Evolutionary conservation across 2,888 invertebrate species (phyloP), one percentile per base, ranked within the genome.

Genomic region (Mycalesis mineus): DNA sequence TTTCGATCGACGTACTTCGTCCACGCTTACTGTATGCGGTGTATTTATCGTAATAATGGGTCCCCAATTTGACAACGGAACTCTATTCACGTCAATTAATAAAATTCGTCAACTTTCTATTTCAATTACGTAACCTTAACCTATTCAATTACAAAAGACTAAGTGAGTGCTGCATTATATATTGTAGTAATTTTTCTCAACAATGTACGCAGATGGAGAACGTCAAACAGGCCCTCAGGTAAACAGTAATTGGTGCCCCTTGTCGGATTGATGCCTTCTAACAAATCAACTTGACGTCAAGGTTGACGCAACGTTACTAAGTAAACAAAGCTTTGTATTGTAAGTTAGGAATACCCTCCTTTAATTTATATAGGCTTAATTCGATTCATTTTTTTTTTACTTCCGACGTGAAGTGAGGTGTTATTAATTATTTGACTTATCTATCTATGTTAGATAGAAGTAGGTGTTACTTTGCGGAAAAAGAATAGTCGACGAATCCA

Each of bases 161-260:
- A 31, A 29, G 42, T 45, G 11, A 14, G 42, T 29, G 5, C 5
- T 15, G 22, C 17, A 49, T 37, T 37, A 37, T 22, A 37, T 14
- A 48, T 36, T 48, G 48, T 48, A 7, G 22, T 37, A 37, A 49
- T 49, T 37, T 37, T 49, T 49, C n/a, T 33, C n/a, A 49, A 37
- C 36, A 49, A 39, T 49, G 17, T 17, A 0, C n/a, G 17, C n/a
- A 37, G 22, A n/a, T 49, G 13, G 7, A n/a, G 4, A 37, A 37
- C 29, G 45, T 45, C 45, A 45, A 13, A 29, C 4, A 9, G 29
- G n/a, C 45, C 45, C 45, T 45, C 45, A 13, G 45, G 45, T 45
- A 6, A 29, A 6, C 13, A 7, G 2, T 45, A 31, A 45, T 45
- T 45, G 45, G 29, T n/a, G 45, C 5, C n/a, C 7, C 28, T 28